Evolutionary conservation across 2,888 invertebrate species (phyloP).

Genomic region (Oligia strigilis): DNA sequence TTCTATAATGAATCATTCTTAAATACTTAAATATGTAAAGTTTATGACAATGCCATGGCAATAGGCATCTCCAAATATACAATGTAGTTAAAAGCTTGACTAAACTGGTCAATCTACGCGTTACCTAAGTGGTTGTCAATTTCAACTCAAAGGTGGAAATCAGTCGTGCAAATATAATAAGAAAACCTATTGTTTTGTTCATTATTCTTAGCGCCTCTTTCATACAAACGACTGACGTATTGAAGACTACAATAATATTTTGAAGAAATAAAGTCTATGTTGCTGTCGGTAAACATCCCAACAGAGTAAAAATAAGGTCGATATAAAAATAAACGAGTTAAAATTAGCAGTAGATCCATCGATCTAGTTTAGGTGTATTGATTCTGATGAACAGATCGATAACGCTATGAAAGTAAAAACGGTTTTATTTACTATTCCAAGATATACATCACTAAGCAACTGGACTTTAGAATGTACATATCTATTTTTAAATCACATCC

Average conservation of each 20-base stretch:
- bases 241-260: not conserved
- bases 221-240: not conserved
- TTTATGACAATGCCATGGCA: slow-evolving; percentile 7
- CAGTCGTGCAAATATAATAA: slow-evolving; percentile 12
- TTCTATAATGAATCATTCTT: slow-evolving; percentile 12
- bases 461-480: slow-evolving; percentile 19
- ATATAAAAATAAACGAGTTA: slow-evolving; percentile 12
- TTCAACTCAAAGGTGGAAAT: slow-evolving; percentile 28
- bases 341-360: slow-evolving; percentile 12
- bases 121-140: slow-evolving; percentile 38
- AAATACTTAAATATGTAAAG: slow-evolving; percentile 14
- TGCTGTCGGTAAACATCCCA: not conserved
- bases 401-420: slow-evolving; percentile 6
- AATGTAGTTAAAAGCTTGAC: slow-evolving; percentile 16
- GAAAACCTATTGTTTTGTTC: slow-evolving; percentile 22
- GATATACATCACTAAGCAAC: slow-evolving; percentile 20
- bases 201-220: not conserved
- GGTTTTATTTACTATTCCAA: slow-evolving; percentile 16
- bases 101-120: slow-evolving; percentile 26
- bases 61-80: not conserved
- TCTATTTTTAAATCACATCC: slow-evolving; percentile 32
- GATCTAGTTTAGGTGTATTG: slow-evolving; percentile 30
- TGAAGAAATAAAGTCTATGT: not conserved
- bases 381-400: slow-evolving; percentile 25
- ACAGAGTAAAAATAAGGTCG: slow-evolving; percentile 3